phyloP scores from a whole-genome alignment of 2,113 vertebrate species.

The Cariama cristata region DNA sequence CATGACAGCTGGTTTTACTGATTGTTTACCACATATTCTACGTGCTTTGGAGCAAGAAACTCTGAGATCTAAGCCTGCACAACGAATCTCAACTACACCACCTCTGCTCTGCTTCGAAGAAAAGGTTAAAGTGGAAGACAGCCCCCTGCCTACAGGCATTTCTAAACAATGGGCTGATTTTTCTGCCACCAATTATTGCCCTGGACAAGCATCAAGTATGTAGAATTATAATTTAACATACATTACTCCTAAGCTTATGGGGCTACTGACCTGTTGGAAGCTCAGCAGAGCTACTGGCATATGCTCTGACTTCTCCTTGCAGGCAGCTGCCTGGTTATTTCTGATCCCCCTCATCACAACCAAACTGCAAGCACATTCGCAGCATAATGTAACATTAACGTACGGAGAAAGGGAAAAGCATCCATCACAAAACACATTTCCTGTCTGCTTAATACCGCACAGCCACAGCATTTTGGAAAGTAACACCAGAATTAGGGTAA shows the following conservation, averaged over 20 bases:
- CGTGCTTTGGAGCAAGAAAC: neutral
- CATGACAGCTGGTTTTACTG: accelerated
- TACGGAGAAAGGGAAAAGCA: neutral
- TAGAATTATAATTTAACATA: constrained; percentile 29
- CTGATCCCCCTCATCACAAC: neutral
- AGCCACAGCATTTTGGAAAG: neutral
- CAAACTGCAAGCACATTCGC: accelerated
- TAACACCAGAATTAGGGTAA: neutral
- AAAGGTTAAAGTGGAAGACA: constrained; percentile 47
- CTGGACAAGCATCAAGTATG: constrained; percentile 60
- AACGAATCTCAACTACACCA: neutral
- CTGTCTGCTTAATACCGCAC: neutral
- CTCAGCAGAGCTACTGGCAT: neutral
- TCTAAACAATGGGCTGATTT: constrained; percentile 48
- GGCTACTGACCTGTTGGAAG: constrained; percentile 17
- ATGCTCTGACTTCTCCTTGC: neutral
- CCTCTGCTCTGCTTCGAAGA: neutral
- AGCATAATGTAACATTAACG: accelerated
- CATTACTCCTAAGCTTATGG: neutral
- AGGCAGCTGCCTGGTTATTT: neutral
- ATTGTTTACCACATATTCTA: accelerated
- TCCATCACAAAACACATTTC: neutral
- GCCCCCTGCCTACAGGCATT: constrained; percentile 48
- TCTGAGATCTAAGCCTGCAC: neutral
- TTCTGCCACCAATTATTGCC: constrained; percentile 51